Percentiles rank a stretch among this genome's conserved stretches.
These are phyloP conservation scores for Drosophila bocki DNA, from an alignment of 1,140 invertebrate species.

Conservation along the genomic window DNA sequence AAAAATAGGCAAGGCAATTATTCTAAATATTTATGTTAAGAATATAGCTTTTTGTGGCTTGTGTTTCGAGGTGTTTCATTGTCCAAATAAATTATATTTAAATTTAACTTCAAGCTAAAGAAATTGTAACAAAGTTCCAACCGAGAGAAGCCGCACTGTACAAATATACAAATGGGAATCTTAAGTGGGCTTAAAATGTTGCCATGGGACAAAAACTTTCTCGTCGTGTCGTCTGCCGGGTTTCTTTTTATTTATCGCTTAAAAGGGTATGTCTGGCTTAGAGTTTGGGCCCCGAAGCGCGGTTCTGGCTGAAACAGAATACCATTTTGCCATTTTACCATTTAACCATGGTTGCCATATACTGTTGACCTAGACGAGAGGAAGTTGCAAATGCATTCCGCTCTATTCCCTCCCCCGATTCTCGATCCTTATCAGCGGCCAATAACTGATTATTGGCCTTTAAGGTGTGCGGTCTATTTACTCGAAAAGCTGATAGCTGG, in stretches of 20 bases:
- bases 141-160: constrained; percentile 22
- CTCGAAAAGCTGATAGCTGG: constrained; percentile 26
- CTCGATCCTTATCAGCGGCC: constrained; percentile 30
- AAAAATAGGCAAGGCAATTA: not conserved
- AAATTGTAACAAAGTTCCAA: constrained; percentile 3
- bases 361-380: constrained; percentile 53
- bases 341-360: not conserved
- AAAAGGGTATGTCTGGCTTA: constrained; percentile 60
- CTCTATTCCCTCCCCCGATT: not conserved
- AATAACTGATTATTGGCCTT: constrained; percentile 41
- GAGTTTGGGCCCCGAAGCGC: constrained; percentile 38
- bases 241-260: constrained; percentile 68
- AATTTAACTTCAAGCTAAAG: not conserved
- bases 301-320: constrained; percentile 55
- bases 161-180: constrained; percentile 53
- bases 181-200: constrained; percentile 68
- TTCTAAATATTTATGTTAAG: too few species aligned
- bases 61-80: not conserved
- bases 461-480: constrained; percentile 31
- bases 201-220: constrained; percentile 61
- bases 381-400: constrained; percentile 70
- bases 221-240: constrained; percentile 53
- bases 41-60: not conserved
- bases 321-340: constrained; percentile 36
- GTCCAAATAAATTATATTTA: not conserved